Percentiles rank a stretch among this genome's conserved stretches.
Evolutionary conservation across 92 coral and sea anemone genomes (phyloP).

Genomic region (Porites evermanni): DNA sequence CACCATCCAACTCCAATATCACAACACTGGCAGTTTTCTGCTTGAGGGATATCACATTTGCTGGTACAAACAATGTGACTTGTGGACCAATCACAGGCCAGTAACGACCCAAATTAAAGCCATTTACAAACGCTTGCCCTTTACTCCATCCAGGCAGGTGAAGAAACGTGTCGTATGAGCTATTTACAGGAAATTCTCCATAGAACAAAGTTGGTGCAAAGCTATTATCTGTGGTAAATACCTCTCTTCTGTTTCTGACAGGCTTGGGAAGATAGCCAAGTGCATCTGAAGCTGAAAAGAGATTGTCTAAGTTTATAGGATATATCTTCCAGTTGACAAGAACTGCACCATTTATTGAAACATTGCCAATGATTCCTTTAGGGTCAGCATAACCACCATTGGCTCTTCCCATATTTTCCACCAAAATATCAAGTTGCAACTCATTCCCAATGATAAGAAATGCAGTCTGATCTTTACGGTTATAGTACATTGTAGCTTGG

Average conservation of each 20-base stretch:
- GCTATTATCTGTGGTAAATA: slow-evolving; percentile 41
- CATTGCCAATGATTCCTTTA: slow-evolving; percentile 91
- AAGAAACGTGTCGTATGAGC: slow-evolving; percentile 75
- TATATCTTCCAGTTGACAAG: slow-evolving; percentile 89
- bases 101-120: slow-evolving; percentile 88
- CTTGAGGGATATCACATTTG: slow-evolving; percentile 72
- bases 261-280: background rate
- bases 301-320: slow-evolving; percentile 66
- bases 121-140: slow-evolving; percentile 94
- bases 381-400: slow-evolving; percentile 80
- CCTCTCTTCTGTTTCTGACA: background rate
- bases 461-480: slow-evolving; percentile 57
- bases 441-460: slow-evolving; percentile 53
- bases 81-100: slow-evolving; percentile 97
- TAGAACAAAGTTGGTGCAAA: slow-evolving; percentile 80
- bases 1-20: slow-evolving; percentile 85
- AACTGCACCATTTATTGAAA: slow-evolving; percentile 66
- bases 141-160: slow-evolving; percentile 87
- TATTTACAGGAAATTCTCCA: slow-evolving; percentile 76
- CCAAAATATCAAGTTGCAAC: slow-evolving; percentile 82
- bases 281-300: slow-evolving; percentile 24
- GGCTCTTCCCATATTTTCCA: slow-evolving; percentile 89
- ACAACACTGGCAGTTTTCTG: slow-evolving; percentile 67
- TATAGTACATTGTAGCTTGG: slow-evolving; percentile 73
- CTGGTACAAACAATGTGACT: slow-evolving; percentile 87